A percentile compares a stretch with the other conserved stretches of the same genome.
phyloP scores from a whole-genome alignment of 2,797 vertebrate genomes.

The Anguilla obscura region DNA sequence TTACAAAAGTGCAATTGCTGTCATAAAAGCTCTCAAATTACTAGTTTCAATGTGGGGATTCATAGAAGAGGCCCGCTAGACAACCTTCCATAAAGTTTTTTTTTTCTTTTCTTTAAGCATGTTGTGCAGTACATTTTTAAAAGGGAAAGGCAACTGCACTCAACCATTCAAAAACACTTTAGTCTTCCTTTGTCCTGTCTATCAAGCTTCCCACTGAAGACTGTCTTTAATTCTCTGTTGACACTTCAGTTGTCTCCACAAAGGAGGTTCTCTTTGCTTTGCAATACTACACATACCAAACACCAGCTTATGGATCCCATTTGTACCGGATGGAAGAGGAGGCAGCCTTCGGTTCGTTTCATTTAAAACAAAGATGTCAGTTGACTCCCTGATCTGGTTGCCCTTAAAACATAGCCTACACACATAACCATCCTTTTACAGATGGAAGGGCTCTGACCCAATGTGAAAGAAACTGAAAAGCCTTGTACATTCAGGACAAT shows the following conservation, averaged over 20 bases:
- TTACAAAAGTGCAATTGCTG: slow-evolving; percentile 27
- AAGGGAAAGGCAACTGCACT: slow-evolving; percentile 7
- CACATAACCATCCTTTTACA: background rate
- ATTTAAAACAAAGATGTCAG: background rate
- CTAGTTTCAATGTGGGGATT: slow-evolving; percentile 10
- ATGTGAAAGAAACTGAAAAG: background rate
- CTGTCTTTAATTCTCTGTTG: slow-evolving; percentile 12
- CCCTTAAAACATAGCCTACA: background rate
- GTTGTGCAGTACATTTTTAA: background rate
- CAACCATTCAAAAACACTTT: slow-evolving; percentile 11
- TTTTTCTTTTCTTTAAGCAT: background rate
- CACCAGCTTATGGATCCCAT: background rate
- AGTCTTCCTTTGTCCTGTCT: slow-evolving; percentile 12
- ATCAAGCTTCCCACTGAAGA: background rate
- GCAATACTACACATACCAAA: background rate
- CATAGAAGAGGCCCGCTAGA: background rate
- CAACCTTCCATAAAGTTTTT: slow-evolving; percentile 7
- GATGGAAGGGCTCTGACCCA: background rate
- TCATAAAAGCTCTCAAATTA: slow-evolving; percentile 23
- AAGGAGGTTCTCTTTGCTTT: background rate
- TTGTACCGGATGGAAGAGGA: background rate
- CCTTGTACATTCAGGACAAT: background rate
- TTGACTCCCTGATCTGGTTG: background rate
- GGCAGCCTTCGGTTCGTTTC: background rate
- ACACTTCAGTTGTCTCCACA: slow-evolving; percentile 3